Evolutionary conservation across 2,888 invertebrate genomes (phyloP), one percentile per base, ranked within the genome.

Genomic region (Macrophya annulata): DNA sequence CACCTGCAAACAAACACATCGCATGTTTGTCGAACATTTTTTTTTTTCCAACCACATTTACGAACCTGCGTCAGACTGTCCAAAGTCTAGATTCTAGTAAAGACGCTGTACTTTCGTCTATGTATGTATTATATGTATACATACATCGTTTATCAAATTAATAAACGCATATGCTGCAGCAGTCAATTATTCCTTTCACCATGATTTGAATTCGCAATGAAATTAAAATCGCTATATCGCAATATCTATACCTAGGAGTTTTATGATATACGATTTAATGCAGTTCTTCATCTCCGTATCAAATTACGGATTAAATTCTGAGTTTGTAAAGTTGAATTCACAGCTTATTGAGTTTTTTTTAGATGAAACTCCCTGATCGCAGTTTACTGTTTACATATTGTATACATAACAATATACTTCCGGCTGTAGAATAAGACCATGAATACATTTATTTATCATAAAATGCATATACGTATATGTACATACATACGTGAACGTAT

Each of bases 341-440:
- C 43, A 17, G 45, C 43, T 74, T 74, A 74, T 74, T 74, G 72
- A 74, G 45, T 45, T 74, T 74, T 43, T 74, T 1, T 43, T 74
- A 10, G 40, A 74, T 9, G 72, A 74, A 74, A 43, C 45, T 45
- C 45, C n/a, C 62, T 62, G 21, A 62, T 62, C 62, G 12, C 62
- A 21, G 12, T 25, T 12, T 25, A 62, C 25, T 21, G 43, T 17
- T 40, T 15, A 21, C 8, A 21, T 72, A 8, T n/a, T 12, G 68
- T 74, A 74, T 12, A 72, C 43, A 72, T 21, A 21, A 21, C 12
- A 31, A 31, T 31, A 25, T 45, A 74, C 72, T 74, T 74, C 72
- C 72, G 72, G 65, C 17, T 6, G 10, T 68, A 21, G 62, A 10
- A 62, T 62, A 62, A 17, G n/a, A n/a, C 6, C 62, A 62, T 17